phyloP scores from a whole-genome alignment of 2,888 invertebrate species.

The Calephelis perditalis region DNA sequence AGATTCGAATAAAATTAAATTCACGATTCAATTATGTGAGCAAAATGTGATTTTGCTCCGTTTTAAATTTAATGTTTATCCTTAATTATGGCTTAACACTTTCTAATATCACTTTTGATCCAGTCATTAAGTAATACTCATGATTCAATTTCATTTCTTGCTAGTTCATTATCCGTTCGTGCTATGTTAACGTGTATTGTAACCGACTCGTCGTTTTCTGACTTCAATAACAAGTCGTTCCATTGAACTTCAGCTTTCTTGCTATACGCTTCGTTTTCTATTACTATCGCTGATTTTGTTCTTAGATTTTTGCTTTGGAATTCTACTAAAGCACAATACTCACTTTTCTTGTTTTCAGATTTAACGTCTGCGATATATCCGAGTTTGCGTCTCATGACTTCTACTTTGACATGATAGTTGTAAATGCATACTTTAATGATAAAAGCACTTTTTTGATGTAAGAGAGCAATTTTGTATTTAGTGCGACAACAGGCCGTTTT shows the following conservation, averaged over 20 bases:
- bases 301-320: slow-evolving; percentile 68
- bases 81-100: neutral
- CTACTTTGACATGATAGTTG: slow-evolving; percentile 68
- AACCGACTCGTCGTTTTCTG: slow-evolving; percentile 67
- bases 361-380: slow-evolving; percentile 62
- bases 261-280: slow-evolving; percentile 66
- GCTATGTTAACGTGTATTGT: slow-evolving; percentile 70
- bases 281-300: slow-evolving; percentile 64
- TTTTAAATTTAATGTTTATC: neutral
- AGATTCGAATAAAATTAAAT: neutral
- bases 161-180: slow-evolving; percentile 42
- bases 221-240: slow-evolving; percentile 65
- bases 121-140: neutral
- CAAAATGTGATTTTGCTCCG: neutral
- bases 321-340: slow-evolving; percentile 65
- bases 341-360: slow-evolving; percentile 60
- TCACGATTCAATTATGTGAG: neutral
- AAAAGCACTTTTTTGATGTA: slow-evolving; percentile 69
- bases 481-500: slow-evolving; percentile 70
- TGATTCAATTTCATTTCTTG: slow-evolving; percentile 5
- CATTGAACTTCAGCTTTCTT: slow-evolving; percentile 72
- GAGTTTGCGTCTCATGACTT: slow-evolving; percentile 66
- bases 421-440: slow-evolving; percentile 72
- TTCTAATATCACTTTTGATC: slow-evolving; percentile 11
- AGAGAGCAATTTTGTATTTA: slow-evolving; percentile 67